Base-by-base conservation (phyloP, 2,797 vertebrate genomes). In the Hydrophis major region DNA sequence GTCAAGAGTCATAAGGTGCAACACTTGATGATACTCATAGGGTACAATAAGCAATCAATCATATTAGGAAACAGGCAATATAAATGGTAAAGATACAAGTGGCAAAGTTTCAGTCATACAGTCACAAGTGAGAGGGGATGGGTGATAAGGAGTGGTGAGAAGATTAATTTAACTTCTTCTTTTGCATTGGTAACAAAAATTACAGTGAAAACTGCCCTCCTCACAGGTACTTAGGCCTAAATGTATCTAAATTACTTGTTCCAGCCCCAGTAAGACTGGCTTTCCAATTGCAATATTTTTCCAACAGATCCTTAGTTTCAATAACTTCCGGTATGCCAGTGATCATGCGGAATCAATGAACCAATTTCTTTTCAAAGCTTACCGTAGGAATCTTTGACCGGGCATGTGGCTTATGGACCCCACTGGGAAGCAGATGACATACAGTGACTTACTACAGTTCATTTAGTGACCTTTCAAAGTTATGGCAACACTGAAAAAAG, bases 341-440 rank as follows among this genome's bases (percentile, higher is more conserved):
- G 69, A 4, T 20, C 32, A 4, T 78, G 42, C 32, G 20, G 69
- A 42, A 42, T 42, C 69, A 37, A 42, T 42, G 69, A 78, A 69
- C 32, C 32, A 3, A 78, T 20, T 42, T 37, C 32, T 74, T 78
- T 78, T 78, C 32, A 37, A 78, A 78, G 42, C 42, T 20, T 18
- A 78, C 3, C 7, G 1, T 37, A 42, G 69, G 22, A 78, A 20
- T 10, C 7, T 74, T 20, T 20, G 16, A 37, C 16, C 2, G 14
- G 2, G 14, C 32, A 3, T 37, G 32, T 0, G 4, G 32, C 2
- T 16, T 1, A 22, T 2, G 1, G 6, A 20, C 7, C 3, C 18
- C 16, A 37, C 3, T 8, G 6, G 32, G 16, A 37, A 78, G 69
- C 7, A 78, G 69, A 42, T 0, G 7, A 7, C 6, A 3, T 18